Percentiles rank a stretch among this genome's conserved stretches.
These are phyloP conservation scores for Tigriopus japonicus DNA, from an alignment of 1,140 invertebrate species.

Conservation along the genomic window DNA sequence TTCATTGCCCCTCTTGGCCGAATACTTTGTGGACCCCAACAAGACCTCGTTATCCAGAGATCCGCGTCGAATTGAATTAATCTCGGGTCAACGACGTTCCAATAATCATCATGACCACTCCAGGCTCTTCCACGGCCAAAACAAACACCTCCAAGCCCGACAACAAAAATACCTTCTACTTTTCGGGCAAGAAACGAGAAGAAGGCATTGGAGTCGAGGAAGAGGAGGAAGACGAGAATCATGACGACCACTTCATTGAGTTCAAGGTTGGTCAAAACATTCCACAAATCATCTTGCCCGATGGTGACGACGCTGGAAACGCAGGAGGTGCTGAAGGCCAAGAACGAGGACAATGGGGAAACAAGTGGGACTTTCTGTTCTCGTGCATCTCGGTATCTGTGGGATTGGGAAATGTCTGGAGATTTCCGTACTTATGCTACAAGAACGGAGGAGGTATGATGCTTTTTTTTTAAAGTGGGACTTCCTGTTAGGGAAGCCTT, in stretches of 20 bases:
- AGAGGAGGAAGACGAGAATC: neutral
- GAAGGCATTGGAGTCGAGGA: neutral
- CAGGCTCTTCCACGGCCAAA: too few relatives aligned
- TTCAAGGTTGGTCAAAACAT: constrained; percentile 11
- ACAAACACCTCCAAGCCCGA: neutral
- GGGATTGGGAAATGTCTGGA: constrained; percentile 33
- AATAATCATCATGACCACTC: too few relatives aligned
- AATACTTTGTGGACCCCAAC: neutral
- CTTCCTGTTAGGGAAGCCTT: too few relatives aligned
- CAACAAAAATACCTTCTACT: constrained; percentile 4
- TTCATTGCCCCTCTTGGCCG: neutral
- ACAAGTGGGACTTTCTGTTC: constrained; percentile 27
- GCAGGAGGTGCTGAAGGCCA: neutral
- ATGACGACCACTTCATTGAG: neutral
- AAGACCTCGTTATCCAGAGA: too few relatives aligned
- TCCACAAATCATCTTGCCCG: constrained; percentile 9
- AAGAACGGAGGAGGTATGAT: constrained; percentile 33
- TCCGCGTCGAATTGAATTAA: too few relatives aligned
- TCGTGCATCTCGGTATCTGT: constrained; percentile 26
- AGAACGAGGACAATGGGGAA: constrained; percentile 23
- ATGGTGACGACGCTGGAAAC: too few relatives aligned
- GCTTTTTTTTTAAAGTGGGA: neutral
- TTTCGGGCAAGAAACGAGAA: neutral
- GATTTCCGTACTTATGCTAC: too few relatives aligned
- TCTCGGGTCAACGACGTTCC: too few relatives aligned